Evolutionary conservation across 1,140 invertebrate species (phyloP), one percentile per base, ranked within the genome.

Genomic region (Colletes latitarsis): DNA sequence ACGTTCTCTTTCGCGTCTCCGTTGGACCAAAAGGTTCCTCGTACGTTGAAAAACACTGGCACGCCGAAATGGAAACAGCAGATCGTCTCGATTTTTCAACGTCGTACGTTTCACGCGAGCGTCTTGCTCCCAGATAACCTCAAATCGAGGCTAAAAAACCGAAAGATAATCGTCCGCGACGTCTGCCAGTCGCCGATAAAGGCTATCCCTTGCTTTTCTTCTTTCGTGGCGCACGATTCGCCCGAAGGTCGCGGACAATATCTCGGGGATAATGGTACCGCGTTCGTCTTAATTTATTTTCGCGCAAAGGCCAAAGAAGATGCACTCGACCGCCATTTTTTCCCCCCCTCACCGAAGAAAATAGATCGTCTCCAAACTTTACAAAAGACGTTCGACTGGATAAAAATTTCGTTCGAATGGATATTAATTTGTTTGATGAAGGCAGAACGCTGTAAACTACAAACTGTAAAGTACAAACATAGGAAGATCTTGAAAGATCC

Each of bases 111-210:
- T 39, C 10, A 55, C 63, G 69, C 67, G 76, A 52, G 39, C 55
- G 62, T 64, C 49, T 5, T 19, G 21, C 53, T 49, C 53, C 4
- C 2, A 39, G 77, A 75, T 75, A 80, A 80, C 60, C 77, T 19
- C n/a, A 52, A 46, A 80, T 75, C 77, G 77, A 66, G 71, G 77
- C 46, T 53, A 62, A 30, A 15, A 43, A 19, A 39, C 52, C 30
- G 57, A 53, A n/a, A 62, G 76, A 78, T 78, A 78, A 78, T 75
- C 63, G 41, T 17, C 9, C 53, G 15, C 53, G 52, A 41, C 19
- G 63, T 17, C 53, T 67, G 63, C 14, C 43, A 57, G 53, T 12
- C 64, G 30, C 41, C 41, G 64, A 67, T 57, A 68, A 12, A 55
- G 6, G 9, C n/a, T 55, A 30, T 49, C 21, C 15, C 64, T 57